Conservation (phyloP, 2,797 vertebrate genomes). For the Pseudotriccus pelzelni region DNA sequence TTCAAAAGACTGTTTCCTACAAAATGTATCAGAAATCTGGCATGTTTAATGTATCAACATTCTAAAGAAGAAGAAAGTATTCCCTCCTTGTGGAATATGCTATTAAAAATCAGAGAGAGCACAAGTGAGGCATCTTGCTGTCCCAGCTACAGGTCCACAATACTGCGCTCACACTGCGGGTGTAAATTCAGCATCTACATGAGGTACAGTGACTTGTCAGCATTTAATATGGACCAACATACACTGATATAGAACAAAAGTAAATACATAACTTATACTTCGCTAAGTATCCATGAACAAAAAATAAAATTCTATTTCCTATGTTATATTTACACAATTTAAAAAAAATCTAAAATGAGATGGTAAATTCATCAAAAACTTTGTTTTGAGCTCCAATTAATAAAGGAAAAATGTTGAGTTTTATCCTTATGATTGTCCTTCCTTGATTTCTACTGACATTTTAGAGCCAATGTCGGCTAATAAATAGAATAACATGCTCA, state of each 20-base stretch:
- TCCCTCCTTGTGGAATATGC: slow-evolving; percentile 56
- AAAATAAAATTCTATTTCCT: slow-evolving; percentile 97
- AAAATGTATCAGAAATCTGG: slow-evolving; percentile 29
- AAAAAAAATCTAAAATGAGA: slow-evolving; percentile 88
- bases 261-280: slow-evolving; percentile 97
- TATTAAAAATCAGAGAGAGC: slow-evolving; percentile 40
- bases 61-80: slow-evolving; percentile 20
- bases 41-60: slow-evolving; percentile 28
- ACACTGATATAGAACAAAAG: slow-evolving; percentile 82
- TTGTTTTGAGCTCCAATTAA: slow-evolving; percentile 86
- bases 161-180: slow-evolving; percentile 76
- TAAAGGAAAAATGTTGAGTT: slow-evolving; percentile 70
- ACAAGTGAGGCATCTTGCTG: slow-evolving; percentile 74
- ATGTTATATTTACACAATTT: slow-evolving; percentile 98
- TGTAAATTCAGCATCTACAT: slow-evolving; percentile 85
- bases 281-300: slow-evolving; percentile 91
- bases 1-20: slow-evolving; percentile 52
- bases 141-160: slow-evolving; percentile 75
- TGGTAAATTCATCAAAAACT: slow-evolving; percentile 84
- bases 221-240: slow-evolving; percentile 87
- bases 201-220: slow-evolving; percentile 91
- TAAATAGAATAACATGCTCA: slow-evolving; percentile 92
- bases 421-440: slow-evolving; percentile 89
- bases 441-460: slow-evolving; percentile 84
- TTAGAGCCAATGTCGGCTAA: slow-evolving; percentile 94